phyloP scores from a whole-genome alignment of 2,888 invertebrate species.

The Glaucopsyche alexis region DNA sequence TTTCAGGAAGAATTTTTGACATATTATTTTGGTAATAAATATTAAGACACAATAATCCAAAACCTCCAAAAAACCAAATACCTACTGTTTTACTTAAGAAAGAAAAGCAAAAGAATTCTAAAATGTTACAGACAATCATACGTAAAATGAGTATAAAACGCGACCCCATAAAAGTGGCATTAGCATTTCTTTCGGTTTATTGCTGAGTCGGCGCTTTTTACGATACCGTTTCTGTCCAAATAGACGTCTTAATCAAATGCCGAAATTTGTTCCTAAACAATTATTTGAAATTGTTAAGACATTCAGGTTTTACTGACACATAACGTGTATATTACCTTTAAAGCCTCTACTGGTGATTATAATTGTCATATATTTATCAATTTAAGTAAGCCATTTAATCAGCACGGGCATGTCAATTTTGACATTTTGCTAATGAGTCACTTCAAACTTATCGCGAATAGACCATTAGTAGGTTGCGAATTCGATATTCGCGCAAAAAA shows the following conservation, averaged over 20 bases:
- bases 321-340: background rate
- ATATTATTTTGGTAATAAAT: too few relatives aligned
- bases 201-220: constrained; percentile 56
- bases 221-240: constrained; percentile 40
- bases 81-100: background rate
- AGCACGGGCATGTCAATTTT: background rate
- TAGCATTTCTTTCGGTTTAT: constrained; percentile 60
- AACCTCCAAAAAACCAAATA: too few relatives aligned
- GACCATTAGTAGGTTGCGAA: background rate
- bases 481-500: background rate
- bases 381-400: too few relatives aligned
- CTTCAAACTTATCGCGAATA: background rate
- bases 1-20: too few relatives aligned
- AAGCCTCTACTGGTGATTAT: background rate
- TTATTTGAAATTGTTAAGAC: constrained; percentile 22
- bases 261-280: constrained; percentile 25
- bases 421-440: too few relatives aligned
- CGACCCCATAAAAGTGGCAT: constrained; percentile 66
- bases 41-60: too few relatives aligned
- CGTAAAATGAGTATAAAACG: constrained; percentile 68
- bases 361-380: too few relatives aligned
- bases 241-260: constrained; percentile 40
- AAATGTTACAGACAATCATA: constrained; percentile 68
- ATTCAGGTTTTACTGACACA: background rate
- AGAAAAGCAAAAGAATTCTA: constrained; percentile 44